These are phyloP conservation scores for Drosophila mauritiana DNA, from an alignment of 1,140 invertebrate genomes.

Conservation along the genomic window DNA sequence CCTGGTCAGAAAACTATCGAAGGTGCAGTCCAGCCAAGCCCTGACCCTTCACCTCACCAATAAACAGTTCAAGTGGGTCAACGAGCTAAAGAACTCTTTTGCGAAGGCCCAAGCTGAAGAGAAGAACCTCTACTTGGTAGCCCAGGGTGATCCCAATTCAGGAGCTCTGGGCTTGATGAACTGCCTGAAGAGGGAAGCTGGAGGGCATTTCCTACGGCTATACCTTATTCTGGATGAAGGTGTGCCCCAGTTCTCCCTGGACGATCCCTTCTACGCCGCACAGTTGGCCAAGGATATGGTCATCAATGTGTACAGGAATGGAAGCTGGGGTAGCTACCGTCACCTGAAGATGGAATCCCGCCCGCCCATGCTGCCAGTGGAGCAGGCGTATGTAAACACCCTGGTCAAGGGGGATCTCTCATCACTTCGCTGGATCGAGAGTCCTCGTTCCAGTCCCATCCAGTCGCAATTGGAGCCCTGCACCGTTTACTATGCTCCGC, in stretches of 20 bases:
- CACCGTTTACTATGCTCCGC: constrained; percentile 95
- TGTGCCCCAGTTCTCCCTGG: constrained; percentile 87
- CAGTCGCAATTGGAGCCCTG: constrained; percentile 88
- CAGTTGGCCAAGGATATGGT: constrained; percentile 91
- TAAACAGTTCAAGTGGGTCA: constrained; percentile 92
- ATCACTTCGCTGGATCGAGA: constrained; percentile 97
- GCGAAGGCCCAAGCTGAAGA: constrained; percentile 86
- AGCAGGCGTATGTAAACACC: constrained; percentile 97
- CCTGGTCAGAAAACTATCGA: constrained; percentile 86
- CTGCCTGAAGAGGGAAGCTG: constrained; percentile 93
- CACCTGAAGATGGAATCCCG: constrained; percentile 89
- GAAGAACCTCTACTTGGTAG: constrained; percentile 89
- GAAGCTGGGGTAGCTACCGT: constrained; percentile 93
- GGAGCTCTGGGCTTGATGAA: constrained; percentile 95
- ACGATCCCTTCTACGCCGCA: constrained; percentile 86
- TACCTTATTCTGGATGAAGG: constrained; percentile 88
- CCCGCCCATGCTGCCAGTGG: constrained; percentile 88
- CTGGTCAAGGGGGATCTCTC: constrained; percentile 94
- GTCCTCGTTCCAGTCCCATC: constrained; percentile 86
- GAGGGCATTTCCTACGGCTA: constrained; percentile 88
- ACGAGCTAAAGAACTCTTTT: constrained; percentile 89
- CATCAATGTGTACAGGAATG: constrained; percentile 91
- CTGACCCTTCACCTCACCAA: constrained; percentile 86
- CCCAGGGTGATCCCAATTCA: constrained; percentile 87
- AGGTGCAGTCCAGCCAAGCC: constrained; percentile 45